Evolutionary conservation across 2,797 vertebrate species (phyloP), one percentile per base, ranked within the genome.

Genomic region (Dendrocincla fuliginosa): DNA sequence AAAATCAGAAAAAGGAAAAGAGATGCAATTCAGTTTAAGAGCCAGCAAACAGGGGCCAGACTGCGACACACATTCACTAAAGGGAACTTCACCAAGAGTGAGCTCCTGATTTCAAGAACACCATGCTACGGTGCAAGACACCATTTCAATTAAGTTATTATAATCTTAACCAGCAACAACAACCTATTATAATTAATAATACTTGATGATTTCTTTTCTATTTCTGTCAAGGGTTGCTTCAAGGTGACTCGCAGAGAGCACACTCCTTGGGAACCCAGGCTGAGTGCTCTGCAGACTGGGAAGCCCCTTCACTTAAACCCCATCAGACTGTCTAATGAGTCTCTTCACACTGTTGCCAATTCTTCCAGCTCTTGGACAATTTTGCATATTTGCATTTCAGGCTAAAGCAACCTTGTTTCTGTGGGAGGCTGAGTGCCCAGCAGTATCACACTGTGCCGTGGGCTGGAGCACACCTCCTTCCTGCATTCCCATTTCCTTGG

Each of bases 141-240:
- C 49, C 41, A 39, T 88, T 90, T 88, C 85, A 95, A 88, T 95
- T 93, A 93, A 88, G 84, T 50, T 81, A 67, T 92, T 92, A 90
- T 24, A 95, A 94, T 74, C 89, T 64, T 74, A 88, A 59, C 89
- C 85, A 94, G 93, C 63, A 76, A 86, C 85, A 97, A 93, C 94
- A 94, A 88, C 46, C 83, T 44, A 92, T 96, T 88, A 82, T 60
- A 94, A 95, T 93, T 96, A 91, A 96, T 93, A 95, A 74, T 84
- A 94, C 94, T 88, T 86, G 74, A 95, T 74, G 68, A 78, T 82
- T 92, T 84, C 80, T 90, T 84, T 86, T 91, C 87, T 92, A n/a
- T 90, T 95, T 70, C 84, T 67, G 57, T 80, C 91, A 80, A 93
- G 95, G 49, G 55, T 37, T 95, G 76, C 74, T 84, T 82, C 79